Base-by-base conservation (phyloP, 2,888 invertebrate genomes). In the Chrysopilus asiliformis region DNA sequence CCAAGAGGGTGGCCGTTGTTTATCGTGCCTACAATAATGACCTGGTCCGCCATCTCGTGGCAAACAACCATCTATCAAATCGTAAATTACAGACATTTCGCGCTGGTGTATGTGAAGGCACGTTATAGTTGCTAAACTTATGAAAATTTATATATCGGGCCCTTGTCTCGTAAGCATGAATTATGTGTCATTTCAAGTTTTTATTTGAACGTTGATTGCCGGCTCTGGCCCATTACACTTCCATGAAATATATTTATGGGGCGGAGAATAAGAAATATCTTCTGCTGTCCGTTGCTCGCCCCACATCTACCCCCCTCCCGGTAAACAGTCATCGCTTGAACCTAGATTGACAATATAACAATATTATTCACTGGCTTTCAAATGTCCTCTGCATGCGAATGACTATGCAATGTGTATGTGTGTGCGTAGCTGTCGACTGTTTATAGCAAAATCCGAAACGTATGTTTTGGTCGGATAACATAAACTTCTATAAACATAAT, bases 141-240 rank as follows among this genome's bases (percentile, higher is more conserved):
- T 22, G 22, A 22, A 22, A 22, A 22, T 22, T 22, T 22, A 22
- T 22, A 22, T 22, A 22, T 22, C 22, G 7, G 22, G 22, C 22
- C 22, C 10, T 22, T 16, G 17, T 43, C 45, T 43, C 41, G 44
- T 47, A 47, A 44, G 44, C 41, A 45, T 45, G 45, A 47, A 45
- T 45, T 47, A 47, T 47, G 42, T 39, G 42, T 45, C 47, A 45
- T 47, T 47, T 45, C 42, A 42, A 34, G 44, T 45, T 45, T 47
- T 26, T 43, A 45, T 45, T 47, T 45, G 43, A 45, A 44, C 44
- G 47, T 40, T 47, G 47, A 47, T 47, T 45, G 44, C 47, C 41
- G 38, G 37, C 39, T 43, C 43, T 45, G 10, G 22, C 22, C 22
- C 22, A 22, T 22, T 22, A 22, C 22, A 22, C 22, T 22, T 22